Evolutionary conservation across 2,113 vertebrate species (phyloP), one percentile per base, ranked within the genome.

Genomic region (Poeciliopsis retropinna): DNA sequence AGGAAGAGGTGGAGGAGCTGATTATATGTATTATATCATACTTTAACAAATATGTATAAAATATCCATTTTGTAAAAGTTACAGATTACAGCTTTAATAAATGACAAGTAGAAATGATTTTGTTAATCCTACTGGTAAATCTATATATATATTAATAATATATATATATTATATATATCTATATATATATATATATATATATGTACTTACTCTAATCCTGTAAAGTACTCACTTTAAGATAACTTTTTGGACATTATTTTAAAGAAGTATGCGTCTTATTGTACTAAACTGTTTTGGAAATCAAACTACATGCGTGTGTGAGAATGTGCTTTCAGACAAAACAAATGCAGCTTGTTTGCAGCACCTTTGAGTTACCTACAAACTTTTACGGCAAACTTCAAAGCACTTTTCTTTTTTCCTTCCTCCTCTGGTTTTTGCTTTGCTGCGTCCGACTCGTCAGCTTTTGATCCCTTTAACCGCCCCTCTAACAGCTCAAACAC

Each of bases 311-410:
- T 22, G 32, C n/a, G 5, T 41, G 32, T 39, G 60, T 28, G 8
- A 34, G 32, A 15, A n/a, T 5, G 28, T 60, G 54, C 17, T 31
- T 73, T 62, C 11, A 41, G n/a, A 27, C 51, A 37, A 37, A 37
- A 37, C 37, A 39, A 47, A 57, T 29, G 9, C 68, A 17, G 51
- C 31, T 68, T 7, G 1, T 64, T 9, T 62, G 60, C 14, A 63
- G 60, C 3, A 25, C 29, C 30, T 25, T 64, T 72, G 57, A 19
- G 64, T n/a, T 79, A 83, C 44, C 17, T 54, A 77, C 37, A 27
- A 85, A 81, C 39, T 84, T 91, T 92, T 87, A 92, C 60, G 39
- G 78, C 80, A 34, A 22, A 87, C 88, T 87, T 91, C 90, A 92
- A 93, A 93, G 92, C 82, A n/a, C 37, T 5, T 31, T 74, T 81